Conservation (phyloP, 2,113 vertebrate species). For the Cariama cristata region DNA sequence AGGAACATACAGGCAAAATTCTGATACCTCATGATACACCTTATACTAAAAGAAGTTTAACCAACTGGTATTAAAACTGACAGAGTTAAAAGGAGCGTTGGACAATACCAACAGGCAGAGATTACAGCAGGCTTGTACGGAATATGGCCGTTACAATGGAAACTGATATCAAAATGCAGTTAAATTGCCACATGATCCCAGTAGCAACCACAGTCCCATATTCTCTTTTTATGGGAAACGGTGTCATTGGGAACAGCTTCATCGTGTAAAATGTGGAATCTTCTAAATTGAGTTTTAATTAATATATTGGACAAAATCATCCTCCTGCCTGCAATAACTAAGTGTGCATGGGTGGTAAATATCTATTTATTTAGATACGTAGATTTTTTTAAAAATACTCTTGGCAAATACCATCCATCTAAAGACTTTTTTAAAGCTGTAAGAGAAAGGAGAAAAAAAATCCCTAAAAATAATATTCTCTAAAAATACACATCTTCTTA, state of each 20-base stretch:
- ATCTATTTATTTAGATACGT: background rate
- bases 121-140: background rate
- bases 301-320: background rate
- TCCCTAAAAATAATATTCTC: background rate
- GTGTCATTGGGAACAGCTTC: background rate
- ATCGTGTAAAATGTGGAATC: background rate
- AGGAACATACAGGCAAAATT: background rate
- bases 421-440: background rate
- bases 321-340: background rate
- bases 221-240: constrained; percentile 10
- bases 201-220: background rate
- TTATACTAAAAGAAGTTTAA: background rate
- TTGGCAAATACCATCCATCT: background rate
- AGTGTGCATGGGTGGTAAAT: background rate
- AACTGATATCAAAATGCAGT: background rate
- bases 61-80: background rate
- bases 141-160: rapidly evolving
- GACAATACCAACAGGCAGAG: background rate
- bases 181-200: background rate
- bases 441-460: background rate
- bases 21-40: rapidly evolving
- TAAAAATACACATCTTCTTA: background rate
- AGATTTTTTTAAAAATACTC: background rate
- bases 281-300: constrained; percentile 2
- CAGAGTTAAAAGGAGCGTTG: background rate